Evolutionary conservation across 2,888 invertebrate species (phyloP), one percentile per base, ranked within the genome.

Genomic region (Drosophila tripunctata): DNA sequence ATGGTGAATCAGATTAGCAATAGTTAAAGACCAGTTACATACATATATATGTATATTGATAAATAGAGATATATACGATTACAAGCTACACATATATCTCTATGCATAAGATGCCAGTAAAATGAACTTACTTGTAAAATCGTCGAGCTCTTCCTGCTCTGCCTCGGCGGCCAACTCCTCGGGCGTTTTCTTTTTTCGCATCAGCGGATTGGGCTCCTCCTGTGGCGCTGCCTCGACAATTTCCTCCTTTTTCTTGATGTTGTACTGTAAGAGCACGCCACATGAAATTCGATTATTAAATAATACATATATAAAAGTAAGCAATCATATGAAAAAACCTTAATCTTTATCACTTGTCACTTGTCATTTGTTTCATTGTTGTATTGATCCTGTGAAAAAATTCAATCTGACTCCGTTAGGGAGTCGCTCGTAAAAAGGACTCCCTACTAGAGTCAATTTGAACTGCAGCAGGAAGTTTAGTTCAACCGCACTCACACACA

Each of bases 401-500:
- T 95, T 96, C 96, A 96, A 96, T 96, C 96, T 96, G 96, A 97
- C 96, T 96, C 96, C 96, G 96, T 96, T 96, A 96, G 96, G 96
- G 96, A 97, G 96, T 96, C 96, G 94, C 95, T 95, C 93, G 93
- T 93, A 93, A 94, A 94, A 96, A 96, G 96, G 96, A 96, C 96
- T 97, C 96, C 96, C 96, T 97, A 97, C 96, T 97, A 96, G 96
- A 96, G 96, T 97, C 96, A 97, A 97, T 97, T 97, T 97, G 95
- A 96, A 95, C 95, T 96, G 95, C 93, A 95, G 56, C 68, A 80
- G 84, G 87, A 81, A 73, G 43, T 55, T 45, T 7, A 15, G n/a
- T n/a, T n/a, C n/a, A n/a, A n/a, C n/a, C 24, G 36, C 24, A 15
- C 22, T 6, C 35, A 5, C 35, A 41, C 24, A 24, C 14, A 10